Evolutionary conservation across 2,888 invertebrate species (phyloP), one percentile per base, ranked within the genome.

Genomic region (Gymnocheta viridis): DNA sequence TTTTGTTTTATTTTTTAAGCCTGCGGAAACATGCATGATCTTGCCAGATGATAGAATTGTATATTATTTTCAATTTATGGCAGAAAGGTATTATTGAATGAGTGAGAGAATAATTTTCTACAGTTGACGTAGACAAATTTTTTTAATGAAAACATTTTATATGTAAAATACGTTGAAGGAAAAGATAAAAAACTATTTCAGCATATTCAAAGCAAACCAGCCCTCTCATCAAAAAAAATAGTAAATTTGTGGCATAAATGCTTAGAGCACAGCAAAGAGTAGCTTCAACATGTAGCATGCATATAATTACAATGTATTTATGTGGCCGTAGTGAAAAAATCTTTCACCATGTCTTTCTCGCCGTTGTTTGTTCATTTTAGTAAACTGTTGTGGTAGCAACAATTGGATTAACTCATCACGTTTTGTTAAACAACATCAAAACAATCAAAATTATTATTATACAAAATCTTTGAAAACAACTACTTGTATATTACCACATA

Each of bases 361-460:
- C n/a, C 35, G 14, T n/a, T 51, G 4, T 32, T 73, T 27, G 10
- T 38, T 35, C 19, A 4, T 0, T 47, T 22, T 24, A 22, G 9
- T 19, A 17, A 51, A 27, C 7, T 35, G 41, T 24, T 44, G n/a
- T 62, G 32, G 44, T n/a, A 35, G 27, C 35, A 22, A 14, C 29
- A 66, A 54, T 56, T 35, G 6, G 38, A 58, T 14, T 64, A 72
- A 35, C 54, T 56, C 64, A 72, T 64, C 79, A 79, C 79, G 79
- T 56, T 72, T 79, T 79, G 41, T 72, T 69, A 27, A 70, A 82
- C 70, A 77, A 49, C 72, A 38, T 29, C 12, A 44, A 77, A 58
- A 66, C n/a, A 77, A 6, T 35, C 41, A 32, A 70, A 66, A 47
- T 62, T 41, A 51, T 38, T 67, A 32, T 51, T 51, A 19, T 9